Evolutionary conservation across 2,888 invertebrate genomes (phyloP).

Genomic region (Hedychridium roseum): DNA sequence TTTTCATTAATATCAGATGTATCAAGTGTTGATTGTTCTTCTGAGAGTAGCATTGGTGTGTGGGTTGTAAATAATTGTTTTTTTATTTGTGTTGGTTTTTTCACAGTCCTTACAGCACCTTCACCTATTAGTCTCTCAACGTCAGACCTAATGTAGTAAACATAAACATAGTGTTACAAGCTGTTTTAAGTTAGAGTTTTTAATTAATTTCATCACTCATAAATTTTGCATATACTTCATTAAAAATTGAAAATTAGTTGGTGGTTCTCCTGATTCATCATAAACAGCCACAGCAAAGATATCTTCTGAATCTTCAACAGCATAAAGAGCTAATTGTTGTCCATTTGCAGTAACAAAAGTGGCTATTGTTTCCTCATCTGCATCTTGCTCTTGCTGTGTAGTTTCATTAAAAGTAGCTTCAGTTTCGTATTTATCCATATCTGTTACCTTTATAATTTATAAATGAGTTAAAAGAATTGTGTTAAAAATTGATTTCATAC

Average conservation of each 20-base stretch:
- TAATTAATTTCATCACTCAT: too few species aligned
- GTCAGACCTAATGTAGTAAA: conserved; percentile 53
- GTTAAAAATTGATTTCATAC: neutral
- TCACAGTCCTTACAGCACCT: conserved; percentile 60
- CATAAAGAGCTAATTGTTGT: conserved; percentile 58
- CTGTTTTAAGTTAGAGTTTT: too few species aligned
- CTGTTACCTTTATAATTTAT: conserved; percentile 17
- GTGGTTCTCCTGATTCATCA: conserved; percentile 58
- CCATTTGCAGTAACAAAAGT: conserved; percentile 59
- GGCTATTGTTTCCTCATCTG: conserved; percentile 60
- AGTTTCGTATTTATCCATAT: conserved; percentile 23
- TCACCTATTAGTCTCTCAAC: conserved; percentile 60
- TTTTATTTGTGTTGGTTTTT: conserved; percentile 55
- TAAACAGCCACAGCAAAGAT: conserved; percentile 60
- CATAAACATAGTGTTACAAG: too few species aligned
- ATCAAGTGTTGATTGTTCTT: conserved; percentile 13
- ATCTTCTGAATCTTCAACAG: conserved; percentile 60
- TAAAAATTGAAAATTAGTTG: conserved; percentile 59
- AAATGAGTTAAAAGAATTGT: neutral
- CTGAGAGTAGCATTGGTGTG: conserved; percentile 31
- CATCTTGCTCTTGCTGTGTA: conserved; percentile 35
- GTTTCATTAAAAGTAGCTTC: conserved; percentile 15
- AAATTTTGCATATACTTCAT: conserved; percentile 47
- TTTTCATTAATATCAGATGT: conserved; percentile 5
- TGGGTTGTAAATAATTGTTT: conserved; percentile 44